Evolutionary conservation across 2,113 vertebrate genomes (phyloP), one percentile per base, ranked within the genome.

Genomic region (Gymnorhina tibicen): DNA sequence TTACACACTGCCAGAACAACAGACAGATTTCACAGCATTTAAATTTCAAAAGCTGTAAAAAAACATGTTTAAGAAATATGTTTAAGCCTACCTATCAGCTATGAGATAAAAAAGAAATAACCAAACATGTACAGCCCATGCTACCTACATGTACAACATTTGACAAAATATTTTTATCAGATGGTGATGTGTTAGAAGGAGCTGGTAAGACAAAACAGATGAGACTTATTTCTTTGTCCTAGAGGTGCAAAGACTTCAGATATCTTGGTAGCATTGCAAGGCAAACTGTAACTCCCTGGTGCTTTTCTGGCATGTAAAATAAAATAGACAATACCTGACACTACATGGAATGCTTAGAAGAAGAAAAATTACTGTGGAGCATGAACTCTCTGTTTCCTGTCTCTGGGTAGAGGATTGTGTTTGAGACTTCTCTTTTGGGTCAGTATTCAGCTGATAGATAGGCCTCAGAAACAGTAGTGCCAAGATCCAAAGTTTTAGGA

Each of bases 1-100:
- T 85, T 81, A 44, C 41, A 78, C 26, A 50, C 27, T 85, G 27
- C n/a, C 78, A 91, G 58, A 91, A 79, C 0, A 5, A 74, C 21
- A 63, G 66, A 78, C 8, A 68, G 10, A 75, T 85, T 79, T 91
- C 58, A 83, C 24, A 64, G 24, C 20, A 60, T 37, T 68, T 85
- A 76, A n/a, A 87, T 90, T 95, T 83, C 53, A 87, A 91, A 93
- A 73, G 12, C 28, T 78, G 24, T 72, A 78, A 89, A 91, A 78
- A 30, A 56, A 13, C 47, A 33, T 15, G 13, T 87, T 89, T 79
- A 46, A 77, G 68, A 92, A 92, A 87, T 41, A 55, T 2, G 3
- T 69, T 86, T n/a, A 77, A 67, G 18, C 18, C 23, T 59, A 55
- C 28, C 47, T 79, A 41, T 64, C 59, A 80, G 12, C 22, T 49